These are phyloP conservation scores for Diabrotica virgifera DNA, from an alignment of 1,140 invertebrate species.

Conservation along the genomic window DNA sequence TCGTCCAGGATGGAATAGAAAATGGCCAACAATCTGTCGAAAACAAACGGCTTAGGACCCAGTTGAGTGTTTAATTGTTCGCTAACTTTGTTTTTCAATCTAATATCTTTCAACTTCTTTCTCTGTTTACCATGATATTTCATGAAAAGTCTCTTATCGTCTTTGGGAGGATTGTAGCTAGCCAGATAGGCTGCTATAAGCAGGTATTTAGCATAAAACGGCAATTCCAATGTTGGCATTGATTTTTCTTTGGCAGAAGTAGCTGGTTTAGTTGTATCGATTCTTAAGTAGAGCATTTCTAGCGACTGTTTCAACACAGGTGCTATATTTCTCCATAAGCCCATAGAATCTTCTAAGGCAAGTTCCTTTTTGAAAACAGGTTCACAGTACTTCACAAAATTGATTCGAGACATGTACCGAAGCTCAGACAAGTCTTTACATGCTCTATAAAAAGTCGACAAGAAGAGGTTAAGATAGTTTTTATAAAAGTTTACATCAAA, in stretches of 20 bases:
- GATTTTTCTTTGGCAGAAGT: slow-evolving; percentile 45
- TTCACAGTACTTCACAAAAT: slow-evolving; percentile 72
- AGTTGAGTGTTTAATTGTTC: slow-evolving; percentile 58
- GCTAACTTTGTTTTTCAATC: slow-evolving; percentile 52
- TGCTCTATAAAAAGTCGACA: slow-evolving; percentile 76
- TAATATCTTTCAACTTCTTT: slow-evolving; percentile 56
- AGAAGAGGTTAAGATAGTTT: slow-evolving; percentile 75
- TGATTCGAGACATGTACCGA: slow-evolving; percentile 65
- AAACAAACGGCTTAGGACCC: slow-evolving; percentile 77
- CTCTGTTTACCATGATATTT: slow-evolving; percentile 67
- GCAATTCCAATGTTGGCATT: slow-evolving; percentile 74
- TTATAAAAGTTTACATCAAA: slow-evolving; percentile 64
- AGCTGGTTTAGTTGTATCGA: slow-evolving; percentile 42
- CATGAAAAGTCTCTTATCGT: slow-evolving; percentile 79
- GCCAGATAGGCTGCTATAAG: slow-evolving; percentile 87
- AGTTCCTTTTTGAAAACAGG: slow-evolving; percentile 63
- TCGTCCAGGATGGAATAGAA: slow-evolving; percentile 88
- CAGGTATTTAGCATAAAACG: slow-evolving; percentile 85
- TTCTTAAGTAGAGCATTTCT: slow-evolving; percentile 74
- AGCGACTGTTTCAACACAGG: slow-evolving; percentile 71
- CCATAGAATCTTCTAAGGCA: slow-evolving; percentile 59
- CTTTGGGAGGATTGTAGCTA: slow-evolving; percentile 84
- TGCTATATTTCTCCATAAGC: slow-evolving; percentile 75
- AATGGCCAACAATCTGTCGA: slow-evolving; percentile 84
- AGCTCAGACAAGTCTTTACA: slow-evolving; percentile 81